Conservation (phyloP, 1,140 invertebrate species). For the Antheraea mylitta region DNA sequence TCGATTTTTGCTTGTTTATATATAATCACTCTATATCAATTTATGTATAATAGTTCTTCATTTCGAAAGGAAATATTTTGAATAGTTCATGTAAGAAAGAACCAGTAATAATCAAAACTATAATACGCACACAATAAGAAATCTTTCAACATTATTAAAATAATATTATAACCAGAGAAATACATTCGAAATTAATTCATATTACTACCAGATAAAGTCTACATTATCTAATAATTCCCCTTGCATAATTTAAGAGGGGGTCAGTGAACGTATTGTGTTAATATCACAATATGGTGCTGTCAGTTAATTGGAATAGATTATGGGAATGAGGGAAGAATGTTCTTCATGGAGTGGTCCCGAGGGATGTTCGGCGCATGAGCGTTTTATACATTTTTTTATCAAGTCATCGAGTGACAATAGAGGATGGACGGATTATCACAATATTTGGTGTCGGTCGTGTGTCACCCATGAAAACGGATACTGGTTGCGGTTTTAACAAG, state of each 20-base stretch:
- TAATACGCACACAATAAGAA: slow-evolving; percentile 41
- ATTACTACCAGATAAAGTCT: slow-evolving; percentile 8
- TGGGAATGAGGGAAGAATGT: slow-evolving; percentile 69
- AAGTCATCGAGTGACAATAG: slow-evolving; percentile 73
- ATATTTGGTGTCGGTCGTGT: slow-evolving; percentile 70
- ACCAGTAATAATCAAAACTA: slow-evolving; percentile 37
- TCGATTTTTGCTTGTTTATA: no score
- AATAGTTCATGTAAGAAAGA: background rate
- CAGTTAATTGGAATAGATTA: slow-evolving; percentile 79
- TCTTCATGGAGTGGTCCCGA: slow-evolving; percentile 50
- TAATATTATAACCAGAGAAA: slow-evolving; percentile 15
- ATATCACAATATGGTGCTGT: slow-evolving; percentile 77
- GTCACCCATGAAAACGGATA: slow-evolving; percentile 49
- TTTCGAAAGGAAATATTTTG: no score
- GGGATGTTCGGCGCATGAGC: slow-evolving; percentile 49
- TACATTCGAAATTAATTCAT: slow-evolving; percentile 18
- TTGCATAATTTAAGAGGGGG: slow-evolving; percentile 37
- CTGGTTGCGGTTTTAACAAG: slow-evolving; percentile 36
- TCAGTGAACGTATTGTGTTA: slow-evolving; percentile 68
- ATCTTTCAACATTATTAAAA: slow-evolving; percentile 40
- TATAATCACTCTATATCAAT: no score
- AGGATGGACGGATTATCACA: slow-evolving; percentile 65
- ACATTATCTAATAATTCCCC: slow-evolving; percentile 14
- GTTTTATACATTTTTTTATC: slow-evolving; percentile 71
- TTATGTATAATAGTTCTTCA: no score